Evolutionary conservation across 1,140 invertebrate genomes (phyloP), one percentile per base, ranked within the genome.

Genomic region (Psix sp.): DNA sequence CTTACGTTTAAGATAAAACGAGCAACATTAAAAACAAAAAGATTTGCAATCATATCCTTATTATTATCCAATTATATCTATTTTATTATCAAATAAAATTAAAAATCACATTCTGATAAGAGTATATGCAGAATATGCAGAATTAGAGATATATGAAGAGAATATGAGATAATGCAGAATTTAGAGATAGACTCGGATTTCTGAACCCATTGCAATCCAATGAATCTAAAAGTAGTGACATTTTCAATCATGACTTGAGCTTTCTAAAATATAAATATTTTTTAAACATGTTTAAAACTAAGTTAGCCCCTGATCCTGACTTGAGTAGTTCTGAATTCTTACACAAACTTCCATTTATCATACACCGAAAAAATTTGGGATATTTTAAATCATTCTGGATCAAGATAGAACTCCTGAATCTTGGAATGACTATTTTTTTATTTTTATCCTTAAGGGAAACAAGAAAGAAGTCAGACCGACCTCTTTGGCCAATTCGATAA

Each of bases 361-460:
- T 45, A 7, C 42, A 26, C 10, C n/a, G n/a, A 2, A 31, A 26
- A 45, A 14, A 29, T 20, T 9, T 45, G 1, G 1, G 16, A 5
- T 45, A 15, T n/a, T 45, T 29, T n/a, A 45, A 2, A n/a, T 2
- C 1, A 16, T 45, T 29, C 1, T 15, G 1, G 7, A 29, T 3
- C 0, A n/a, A 0, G 42, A 13, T 1, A 6, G 5, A 15, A 45
- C 31, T 29, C 42, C 42, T 3, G 3, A 15, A 0, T 1, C 21
- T 3, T 45, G 42, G 42, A 29, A 2, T 1, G 15, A 45, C 1
- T 29, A 29, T 10, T 45, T 29, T 29, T 11, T 45, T 10, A 11
- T 45, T 14, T 45, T 45, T 15, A 45, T 45, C 7, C 42, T 24
- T 16, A 45, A 45, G 16, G 11, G n/a, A 13, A 16, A 16, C 11